phyloP scores from a whole-genome alignment of 2,888 invertebrate species.

The Mimumesa dahlbomi region DNA sequence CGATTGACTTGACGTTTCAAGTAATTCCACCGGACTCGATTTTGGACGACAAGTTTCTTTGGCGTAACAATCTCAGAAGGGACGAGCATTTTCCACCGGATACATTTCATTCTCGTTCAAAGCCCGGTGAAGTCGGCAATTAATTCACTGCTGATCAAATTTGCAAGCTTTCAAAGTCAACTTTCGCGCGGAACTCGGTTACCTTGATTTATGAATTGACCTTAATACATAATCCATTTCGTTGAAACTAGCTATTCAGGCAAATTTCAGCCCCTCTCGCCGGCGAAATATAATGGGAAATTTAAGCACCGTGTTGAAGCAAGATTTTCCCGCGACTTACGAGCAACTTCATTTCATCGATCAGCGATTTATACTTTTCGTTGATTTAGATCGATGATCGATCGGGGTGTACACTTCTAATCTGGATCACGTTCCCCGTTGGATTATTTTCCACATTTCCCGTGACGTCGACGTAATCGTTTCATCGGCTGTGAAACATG shows the following conservation, averaged over 20 bases:
- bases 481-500: conserved; percentile 29
- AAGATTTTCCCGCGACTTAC: too few species aligned
- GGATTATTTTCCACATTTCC: conserved; percentile 1
- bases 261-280: background rate
- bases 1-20: background rate
- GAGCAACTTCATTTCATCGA: too few species aligned
- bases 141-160: background rate
- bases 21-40: background rate
- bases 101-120: background rate
- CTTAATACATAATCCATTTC: conserved; percentile 31
- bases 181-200: background rate
- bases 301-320: too few species aligned
- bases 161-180: background rate
- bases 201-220: conserved; percentile 28
- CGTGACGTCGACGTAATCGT: conserved; percentile 1
- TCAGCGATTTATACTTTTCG: too few species aligned
- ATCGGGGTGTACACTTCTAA: too few species aligned
- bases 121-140: too few species aligned
- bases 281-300: background rate
- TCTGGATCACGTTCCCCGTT: too few species aligned
- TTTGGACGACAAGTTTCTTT: background rate
- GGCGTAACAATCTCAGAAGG: background rate
- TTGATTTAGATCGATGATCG: background rate
- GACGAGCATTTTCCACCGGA: too few species aligned
- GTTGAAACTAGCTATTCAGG: background rate